Base-by-base conservation (phyloP, 2,797 vertebrate genomes). In the Poeciliopsis infans region DNA sequence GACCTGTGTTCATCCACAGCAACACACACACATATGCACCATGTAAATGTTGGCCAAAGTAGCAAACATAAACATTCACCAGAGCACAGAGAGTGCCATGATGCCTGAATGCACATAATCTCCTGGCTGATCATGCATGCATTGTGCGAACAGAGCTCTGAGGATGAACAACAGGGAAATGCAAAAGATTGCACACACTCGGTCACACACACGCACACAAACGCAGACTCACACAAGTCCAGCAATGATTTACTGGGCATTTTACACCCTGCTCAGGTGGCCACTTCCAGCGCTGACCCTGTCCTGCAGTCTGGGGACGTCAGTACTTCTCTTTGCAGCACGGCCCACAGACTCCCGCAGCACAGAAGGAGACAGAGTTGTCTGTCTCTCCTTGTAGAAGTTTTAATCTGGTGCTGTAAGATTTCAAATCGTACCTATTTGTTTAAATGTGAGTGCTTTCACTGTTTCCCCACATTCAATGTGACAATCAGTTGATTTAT, bases 251-350 rank as follows among this genome's bases (percentile, higher is more conserved):
- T 94, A 92, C 90, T 85, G 85, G 68, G 84, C 86, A 79, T 91
- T 93, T 93, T 87, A 91, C 77, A 90, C 87, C 75, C 71, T 91
- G 89, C 88, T 90, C 85, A 93, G 88, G 89, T 86, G 86, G 87
- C 89, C 90, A 87, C 86, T 89, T 83, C 88, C 76, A 79, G 76
- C 73, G n/a, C 82, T 90, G 90, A 94, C 92, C 92, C 90, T 86
- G 87, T 88, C 86, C 84, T 88, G 87, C 76, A 90, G 87, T 86
- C 91, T 83, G 87, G 92, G 88, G 89, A 91, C 66, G 18, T 81
- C 86, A 82, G 79, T 81, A 72, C 78, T 84, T 86, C 87, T 83
- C 82, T 90, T 93, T 91, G 88, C 87, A 90, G 85, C 86, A 80
- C 75, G 76, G 85, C 64, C 72, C 66, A 7, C 46, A 88, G 78